phyloP scores from a whole-genome alignment of 2,797 vertebrate genomes.

The Sebastiscus tertius region DNA sequence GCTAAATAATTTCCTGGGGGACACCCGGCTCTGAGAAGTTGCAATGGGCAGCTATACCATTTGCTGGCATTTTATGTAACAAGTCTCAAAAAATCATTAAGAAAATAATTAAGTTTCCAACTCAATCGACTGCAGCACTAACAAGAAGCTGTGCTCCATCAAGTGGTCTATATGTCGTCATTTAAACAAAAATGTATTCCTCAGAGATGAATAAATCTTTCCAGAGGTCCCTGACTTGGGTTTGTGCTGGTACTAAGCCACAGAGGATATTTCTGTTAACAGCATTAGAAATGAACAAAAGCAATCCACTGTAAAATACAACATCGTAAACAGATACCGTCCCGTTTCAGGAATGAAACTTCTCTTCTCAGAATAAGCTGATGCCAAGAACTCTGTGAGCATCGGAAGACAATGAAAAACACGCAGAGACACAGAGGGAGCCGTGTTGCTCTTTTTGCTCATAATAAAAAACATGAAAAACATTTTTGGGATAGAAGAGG shows the following conservation, averaged over 20 bases:
- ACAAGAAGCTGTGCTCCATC: not conserved
- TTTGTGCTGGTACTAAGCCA: not conserved
- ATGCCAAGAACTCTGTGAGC: not conserved
- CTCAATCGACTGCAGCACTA: not conserved
- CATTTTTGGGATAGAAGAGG: constrained; percentile 35
- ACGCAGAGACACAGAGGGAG: not conserved
- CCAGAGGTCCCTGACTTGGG: not conserved
- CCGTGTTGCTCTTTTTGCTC: constrained; percentile 8
- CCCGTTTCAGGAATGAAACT: not conserved
- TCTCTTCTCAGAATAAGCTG: not conserved
- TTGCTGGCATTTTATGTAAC: not conserved
- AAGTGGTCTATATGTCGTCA: not conserved
- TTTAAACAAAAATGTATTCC: not conserved
- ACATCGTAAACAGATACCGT: not conserved
- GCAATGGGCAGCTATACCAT: not conserved
- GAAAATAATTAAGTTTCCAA: not conserved
- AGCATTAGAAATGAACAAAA: not conserved
- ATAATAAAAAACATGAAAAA: constrained; percentile 61
- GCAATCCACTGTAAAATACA: not conserved
- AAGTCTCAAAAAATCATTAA: not conserved
- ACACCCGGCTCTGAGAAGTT: not conserved
- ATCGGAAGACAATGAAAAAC: constrained; percentile 8
- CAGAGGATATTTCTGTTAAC: not conserved
- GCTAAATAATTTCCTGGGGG: not conserved
- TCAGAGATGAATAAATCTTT: not conserved